Conservation (phyloP, 2,888 invertebrate genomes). For the Apotomis capreana region DNA sequence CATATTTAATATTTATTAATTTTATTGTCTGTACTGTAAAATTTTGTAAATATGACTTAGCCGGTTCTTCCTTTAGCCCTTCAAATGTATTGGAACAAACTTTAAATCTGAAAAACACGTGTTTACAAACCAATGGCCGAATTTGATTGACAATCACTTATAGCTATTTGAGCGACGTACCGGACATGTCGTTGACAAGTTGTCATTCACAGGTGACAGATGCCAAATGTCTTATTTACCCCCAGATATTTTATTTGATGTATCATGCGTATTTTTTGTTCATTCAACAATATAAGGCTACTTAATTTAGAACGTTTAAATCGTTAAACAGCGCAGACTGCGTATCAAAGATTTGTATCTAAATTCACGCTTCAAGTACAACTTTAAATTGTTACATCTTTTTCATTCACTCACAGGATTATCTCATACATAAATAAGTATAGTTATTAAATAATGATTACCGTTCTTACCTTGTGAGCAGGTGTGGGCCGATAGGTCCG, state of each 20-base stretch:
- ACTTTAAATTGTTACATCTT: slow-evolving; percentile 16
- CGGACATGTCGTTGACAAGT: too few species aligned
- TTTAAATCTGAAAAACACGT: too few species aligned
- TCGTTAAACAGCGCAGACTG: slow-evolving; percentile 22
- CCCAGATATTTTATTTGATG: neutral
- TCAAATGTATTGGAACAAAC: too few species aligned
- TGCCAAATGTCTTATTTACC: too few species aligned
- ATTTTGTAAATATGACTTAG: too few species aligned
- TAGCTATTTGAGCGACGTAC: too few species aligned
- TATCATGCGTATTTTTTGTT: neutral
- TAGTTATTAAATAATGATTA: slow-evolving; percentile 48
- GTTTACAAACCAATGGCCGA: too few species aligned
- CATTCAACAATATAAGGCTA: neutral
- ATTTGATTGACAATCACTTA: too few species aligned
- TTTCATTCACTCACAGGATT: slow-evolving; percentile 9
- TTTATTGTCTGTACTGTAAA: too few species aligned
- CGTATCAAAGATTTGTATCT: slow-evolving; percentile 28
- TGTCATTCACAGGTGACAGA: too few species aligned
- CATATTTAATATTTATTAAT: too few species aligned
- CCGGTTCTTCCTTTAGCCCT: too few species aligned
- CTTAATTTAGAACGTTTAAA: slow-evolving; percentile 18
- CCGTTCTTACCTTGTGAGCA: slow-evolving; percentile 50
- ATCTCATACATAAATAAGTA: slow-evolving; percentile 50
- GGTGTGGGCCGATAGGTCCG: slow-evolving; percentile 60
- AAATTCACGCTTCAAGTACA: slow-evolving; percentile 31